Percentiles rank a stretch among this genome's conserved stretches.
phyloP scores from a whole-genome alignment of 2,113 vertebrate genomes.

The Isurus oxyrinchus region DNA sequence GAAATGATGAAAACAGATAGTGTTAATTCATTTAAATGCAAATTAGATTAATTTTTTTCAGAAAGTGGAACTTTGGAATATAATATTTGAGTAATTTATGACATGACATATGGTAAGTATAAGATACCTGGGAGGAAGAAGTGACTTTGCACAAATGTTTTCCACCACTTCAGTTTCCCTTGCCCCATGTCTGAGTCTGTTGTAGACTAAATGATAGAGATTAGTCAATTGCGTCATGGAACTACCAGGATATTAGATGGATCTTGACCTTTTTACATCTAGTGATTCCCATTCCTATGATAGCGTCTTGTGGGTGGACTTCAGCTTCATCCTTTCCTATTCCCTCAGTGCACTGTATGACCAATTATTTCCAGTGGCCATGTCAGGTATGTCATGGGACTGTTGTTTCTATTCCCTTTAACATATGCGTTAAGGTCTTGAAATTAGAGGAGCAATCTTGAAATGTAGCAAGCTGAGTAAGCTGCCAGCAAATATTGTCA shows the following conservation, averaged over 20 bases:
- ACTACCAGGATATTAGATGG: background rate
- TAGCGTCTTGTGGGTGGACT: background rate
- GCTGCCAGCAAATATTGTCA: background rate
- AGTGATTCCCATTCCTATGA: background rate
- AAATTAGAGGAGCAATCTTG: background rate
- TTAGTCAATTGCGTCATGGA: background rate
- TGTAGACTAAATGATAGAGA: background rate
- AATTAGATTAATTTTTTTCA: slow-evolving; percentile 3
- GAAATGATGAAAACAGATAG: background rate
- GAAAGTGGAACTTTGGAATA: slow-evolving; percentile 14
- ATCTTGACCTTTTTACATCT: background rate
- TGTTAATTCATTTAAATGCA: slow-evolving; percentile 10
- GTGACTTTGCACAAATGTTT: background rate
- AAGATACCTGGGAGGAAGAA: background rate
- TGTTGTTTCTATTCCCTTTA: background rate
- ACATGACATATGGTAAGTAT: background rate
- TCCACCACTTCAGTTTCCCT: background rate
- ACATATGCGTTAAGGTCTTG: background rate
- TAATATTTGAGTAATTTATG: background rate
- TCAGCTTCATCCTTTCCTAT: background rate
- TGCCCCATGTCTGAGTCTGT: background rate
- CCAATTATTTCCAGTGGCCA: background rate
- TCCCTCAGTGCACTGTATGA: background rate
- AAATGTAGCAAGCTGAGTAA: background rate
- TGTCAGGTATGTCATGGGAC: background rate